These are phyloP conservation scores for Lochmaea capreae DNA, from an alignment of 2,888 invertebrate species.

Conservation along the genomic window DNA sequence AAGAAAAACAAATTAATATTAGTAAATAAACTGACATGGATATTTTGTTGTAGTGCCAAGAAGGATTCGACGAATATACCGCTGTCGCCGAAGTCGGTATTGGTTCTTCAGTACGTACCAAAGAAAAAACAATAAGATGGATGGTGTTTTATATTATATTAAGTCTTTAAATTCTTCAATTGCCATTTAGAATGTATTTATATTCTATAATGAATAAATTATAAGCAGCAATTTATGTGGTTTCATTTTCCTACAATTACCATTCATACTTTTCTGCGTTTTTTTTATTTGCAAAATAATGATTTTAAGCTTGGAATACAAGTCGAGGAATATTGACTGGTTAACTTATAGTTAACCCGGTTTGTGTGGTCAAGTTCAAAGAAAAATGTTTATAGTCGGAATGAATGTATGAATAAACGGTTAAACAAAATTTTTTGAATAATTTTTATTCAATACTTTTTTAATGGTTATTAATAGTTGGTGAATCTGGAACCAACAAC, in stretches of 20 bases:
- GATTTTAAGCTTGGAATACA: no score
- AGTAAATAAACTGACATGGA: not conserved
- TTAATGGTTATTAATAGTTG: no score
- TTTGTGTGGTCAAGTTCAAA: no score
- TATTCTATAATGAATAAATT: not conserved
- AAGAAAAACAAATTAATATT: conserved; percentile 49
- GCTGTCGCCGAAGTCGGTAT: conserved; percentile 73
- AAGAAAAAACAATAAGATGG: conserved; percentile 56
- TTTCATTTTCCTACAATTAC: not conserved
- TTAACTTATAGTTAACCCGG: no score
- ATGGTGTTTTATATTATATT: not conserved
- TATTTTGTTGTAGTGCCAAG: conserved; percentile 69
- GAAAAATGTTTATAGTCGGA: no score
- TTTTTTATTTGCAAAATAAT: no score
- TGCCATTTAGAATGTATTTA: conserved; percentile 6
- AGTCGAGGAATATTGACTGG: no score
- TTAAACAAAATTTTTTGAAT: not conserved
- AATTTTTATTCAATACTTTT: no score
- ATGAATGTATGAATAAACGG: not conserved
- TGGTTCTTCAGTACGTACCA: conserved; percentile 79
- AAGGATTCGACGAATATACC: conserved; percentile 69
- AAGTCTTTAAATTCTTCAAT: not conserved
- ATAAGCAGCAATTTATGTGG: conserved; percentile 6
- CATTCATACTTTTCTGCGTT: no score
- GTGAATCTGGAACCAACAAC: no score